phyloP scores from a whole-genome alignment of 2,888 invertebrate genomes.

The Gordius sp. region DNA sequence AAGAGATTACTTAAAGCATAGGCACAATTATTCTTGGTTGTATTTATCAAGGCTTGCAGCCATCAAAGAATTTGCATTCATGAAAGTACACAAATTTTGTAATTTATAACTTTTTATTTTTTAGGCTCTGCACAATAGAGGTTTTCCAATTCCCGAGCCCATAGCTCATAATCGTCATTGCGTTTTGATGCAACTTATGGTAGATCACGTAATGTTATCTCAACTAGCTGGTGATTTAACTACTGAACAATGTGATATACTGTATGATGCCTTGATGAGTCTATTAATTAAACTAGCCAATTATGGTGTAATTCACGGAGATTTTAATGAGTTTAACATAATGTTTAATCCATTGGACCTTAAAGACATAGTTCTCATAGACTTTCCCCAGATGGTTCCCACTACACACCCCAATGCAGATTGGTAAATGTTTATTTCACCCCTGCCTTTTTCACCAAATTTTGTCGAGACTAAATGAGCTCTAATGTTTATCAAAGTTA shows the following conservation, averaged over 20 bases:
- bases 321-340: slow-evolving; percentile 96
- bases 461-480: too few species aligned
- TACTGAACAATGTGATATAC: too few species aligned
- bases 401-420: slow-evolving; percentile 66
- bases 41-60: slow-evolving; percentile 85
- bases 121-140: slow-evolving; percentile 51
- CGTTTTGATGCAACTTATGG: slow-evolving; percentile 72
- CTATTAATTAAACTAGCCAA: slow-evolving; percentile 63
- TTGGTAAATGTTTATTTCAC: slow-evolving; percentile 37
- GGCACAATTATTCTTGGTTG: slow-evolving; percentile 69
- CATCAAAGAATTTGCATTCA: slow-evolving; percentile 80
- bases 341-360: slow-evolving; percentile 45
- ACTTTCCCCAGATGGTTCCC: slow-evolving; percentile 97
- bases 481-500: too few species aligned
- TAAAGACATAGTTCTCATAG: slow-evolving; percentile 58
- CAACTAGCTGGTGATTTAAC: slow-evolving; percentile 17
- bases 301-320: slow-evolving; percentile 86
- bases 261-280: slow-evolving; percentile 79
- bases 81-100: slow-evolving; percentile 39
- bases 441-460: too few species aligned
- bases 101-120: neutral
- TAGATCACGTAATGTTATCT: slow-evolving; percentile 33
- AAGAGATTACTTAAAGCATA: slow-evolving; percentile 74
- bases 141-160: slow-evolving; percentile 77
- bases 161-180: slow-evolving; percentile 75